phyloP scores from a whole-genome alignment of 2,113 vertebrate species.

The Dryoscopus gambensis region DNA sequence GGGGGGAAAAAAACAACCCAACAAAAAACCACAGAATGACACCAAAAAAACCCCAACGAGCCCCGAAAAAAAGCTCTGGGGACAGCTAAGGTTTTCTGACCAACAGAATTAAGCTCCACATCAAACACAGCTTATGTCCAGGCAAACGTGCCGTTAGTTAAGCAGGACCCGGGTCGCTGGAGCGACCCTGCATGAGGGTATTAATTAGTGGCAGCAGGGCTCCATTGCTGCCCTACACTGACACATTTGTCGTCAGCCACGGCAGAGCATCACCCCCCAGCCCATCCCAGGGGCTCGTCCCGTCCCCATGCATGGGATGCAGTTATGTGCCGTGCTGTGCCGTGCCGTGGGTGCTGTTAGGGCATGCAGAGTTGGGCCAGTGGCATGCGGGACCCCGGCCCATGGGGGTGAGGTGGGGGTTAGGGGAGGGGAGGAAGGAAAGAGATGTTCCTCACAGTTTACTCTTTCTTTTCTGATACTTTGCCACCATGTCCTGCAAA shows the following conservation, averaged over 20 bases:
- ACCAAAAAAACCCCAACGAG: neutral
- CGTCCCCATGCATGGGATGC: neutral
- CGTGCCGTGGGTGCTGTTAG: constrained; percentile 10
- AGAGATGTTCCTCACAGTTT: constrained; percentile 87
- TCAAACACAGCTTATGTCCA: constrained; percentile 79
- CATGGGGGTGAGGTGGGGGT: constrained; percentile 8
- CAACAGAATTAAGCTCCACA: constrained; percentile 74
- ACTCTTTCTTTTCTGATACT: constrained; percentile 98
- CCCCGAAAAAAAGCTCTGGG: constrained; percentile 64
- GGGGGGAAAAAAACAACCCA: neutral
- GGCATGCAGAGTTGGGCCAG: constrained; percentile 30
- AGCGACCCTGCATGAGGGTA: constrained; percentile 64
- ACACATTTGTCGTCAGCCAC: constrained; percentile 70
- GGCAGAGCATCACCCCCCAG: neutral
- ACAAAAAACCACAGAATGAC: neutral
- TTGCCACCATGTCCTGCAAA: constrained; percentile 99
- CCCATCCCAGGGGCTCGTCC: neutral
- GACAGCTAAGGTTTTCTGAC: constrained; percentile 74
- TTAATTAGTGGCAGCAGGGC: constrained; percentile 81
- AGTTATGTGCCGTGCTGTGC: neutral
- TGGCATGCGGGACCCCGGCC: constrained; percentile 58
- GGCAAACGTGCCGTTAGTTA: constrained; percentile 81
- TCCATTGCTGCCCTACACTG: neutral
- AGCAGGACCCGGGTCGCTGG: constrained; percentile 61
- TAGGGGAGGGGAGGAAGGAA: constrained; percentile 41